Evolutionary conservation across 2,797 vertebrate species (phyloP).

Genomic region (Vespertilio murinus): DNA sequence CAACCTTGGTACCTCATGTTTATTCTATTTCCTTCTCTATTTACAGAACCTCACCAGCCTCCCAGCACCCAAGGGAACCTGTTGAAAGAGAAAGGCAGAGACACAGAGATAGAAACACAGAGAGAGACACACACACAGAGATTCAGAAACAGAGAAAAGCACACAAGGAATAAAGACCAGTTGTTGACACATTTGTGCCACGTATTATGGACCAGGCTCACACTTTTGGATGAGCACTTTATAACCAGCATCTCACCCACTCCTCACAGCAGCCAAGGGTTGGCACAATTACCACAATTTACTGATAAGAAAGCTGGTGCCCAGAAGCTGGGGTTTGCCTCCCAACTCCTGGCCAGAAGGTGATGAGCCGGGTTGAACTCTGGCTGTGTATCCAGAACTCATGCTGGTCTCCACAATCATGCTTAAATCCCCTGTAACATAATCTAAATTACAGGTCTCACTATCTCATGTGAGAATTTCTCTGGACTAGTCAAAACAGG

Average conservation of each 20-base stretch:
- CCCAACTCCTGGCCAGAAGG: rapidly evolving
- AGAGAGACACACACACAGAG: not conserved
- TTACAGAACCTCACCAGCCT: too few relatives aligned
- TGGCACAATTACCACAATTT: rapidly evolving
- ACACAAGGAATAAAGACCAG: too few relatives aligned
- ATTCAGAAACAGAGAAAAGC: not conserved
- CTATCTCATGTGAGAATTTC: not conserved
- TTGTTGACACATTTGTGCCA: not conserved
- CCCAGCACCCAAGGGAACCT: rapidly evolving
- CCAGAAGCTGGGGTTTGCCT: rapidly evolving
- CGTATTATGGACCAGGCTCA: rapidly evolving
- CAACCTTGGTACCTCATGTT: rapidly evolving
- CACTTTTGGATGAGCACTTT: rapidly evolving
- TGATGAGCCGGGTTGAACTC: rapidly evolving
- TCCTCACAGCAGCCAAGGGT: not conserved
- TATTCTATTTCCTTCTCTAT: not conserved
- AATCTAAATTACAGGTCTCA: not conserved
- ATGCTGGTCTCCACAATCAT: rapidly evolving
- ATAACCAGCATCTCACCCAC: rapidly evolving
- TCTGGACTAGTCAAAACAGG: not conserved
- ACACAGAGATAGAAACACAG: not conserved
- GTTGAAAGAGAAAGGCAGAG: not conserved
- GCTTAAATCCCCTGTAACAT: not conserved
- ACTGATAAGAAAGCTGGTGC: not conserved
- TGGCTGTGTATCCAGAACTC: rapidly evolving